Conservation (phyloP, 2,888 invertebrate species). For the Thelaira solivaga region DNA sequence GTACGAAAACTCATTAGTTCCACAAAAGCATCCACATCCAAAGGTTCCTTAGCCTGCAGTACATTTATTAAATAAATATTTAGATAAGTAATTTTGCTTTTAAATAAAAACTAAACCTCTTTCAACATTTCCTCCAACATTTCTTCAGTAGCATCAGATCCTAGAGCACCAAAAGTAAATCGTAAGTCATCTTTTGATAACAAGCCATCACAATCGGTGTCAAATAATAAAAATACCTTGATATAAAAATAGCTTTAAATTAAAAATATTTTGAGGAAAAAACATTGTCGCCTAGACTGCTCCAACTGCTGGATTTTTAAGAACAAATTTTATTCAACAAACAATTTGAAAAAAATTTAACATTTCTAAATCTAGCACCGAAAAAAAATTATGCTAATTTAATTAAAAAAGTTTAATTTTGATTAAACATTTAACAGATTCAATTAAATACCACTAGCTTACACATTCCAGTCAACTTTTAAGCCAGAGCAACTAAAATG, state of each 20-base stretch:
- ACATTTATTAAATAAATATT: neutral
- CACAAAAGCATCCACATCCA: constrained; percentile 82
- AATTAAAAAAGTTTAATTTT: too few relatives aligned
- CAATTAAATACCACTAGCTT: too few relatives aligned
- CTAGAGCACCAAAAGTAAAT: constrained; percentile 81
- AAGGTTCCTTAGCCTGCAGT: constrained; percentile 78
- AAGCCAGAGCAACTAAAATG: too few relatives aligned
- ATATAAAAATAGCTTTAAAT: neutral
- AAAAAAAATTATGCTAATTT: too few relatives aligned
- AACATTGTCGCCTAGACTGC: neutral
- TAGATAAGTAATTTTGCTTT: neutral
- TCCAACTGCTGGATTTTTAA: too few relatives aligned
- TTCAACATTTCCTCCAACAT: constrained; percentile 81
- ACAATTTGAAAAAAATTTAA: too few relatives aligned
- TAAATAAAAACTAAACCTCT: constrained; percentile 77
- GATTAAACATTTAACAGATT: too few relatives aligned
- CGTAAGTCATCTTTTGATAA: constrained; percentile 82
- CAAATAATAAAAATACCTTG: constrained; percentile 81
- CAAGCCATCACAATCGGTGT: constrained; percentile 82
- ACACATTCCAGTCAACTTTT: too few relatives aligned
- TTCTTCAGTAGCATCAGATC: constrained; percentile 80
- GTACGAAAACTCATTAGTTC: constrained; percentile 81
- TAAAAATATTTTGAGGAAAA: neutral
- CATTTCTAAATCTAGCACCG: too few relatives aligned
- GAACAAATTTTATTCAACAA: too few relatives aligned